Evolutionary conservation across 37 sponge, comb jelly and placozoan genomes (phyloP).

Genomic region (Cliona cf. orientalis): DNA sequence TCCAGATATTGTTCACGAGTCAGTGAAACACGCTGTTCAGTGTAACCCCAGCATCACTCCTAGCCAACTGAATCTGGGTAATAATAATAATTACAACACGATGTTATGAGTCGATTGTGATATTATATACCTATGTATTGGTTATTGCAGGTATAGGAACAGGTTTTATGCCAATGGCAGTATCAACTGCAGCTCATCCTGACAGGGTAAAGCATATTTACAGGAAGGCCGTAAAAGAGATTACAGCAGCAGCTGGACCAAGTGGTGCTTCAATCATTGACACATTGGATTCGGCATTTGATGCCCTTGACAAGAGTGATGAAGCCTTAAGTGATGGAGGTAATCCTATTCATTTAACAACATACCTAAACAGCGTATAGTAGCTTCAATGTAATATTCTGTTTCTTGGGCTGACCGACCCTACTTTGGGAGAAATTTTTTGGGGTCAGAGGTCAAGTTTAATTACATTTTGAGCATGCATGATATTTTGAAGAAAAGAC

Average conservation of each 20-base stretch:
- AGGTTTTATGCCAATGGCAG: slow-evolving; percentile 20
- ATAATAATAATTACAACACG: neutral
- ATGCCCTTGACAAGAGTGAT: neutral
- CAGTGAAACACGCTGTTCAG: slow-evolving; percentile 6
- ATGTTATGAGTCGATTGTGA: neutral
- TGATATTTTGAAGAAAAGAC: no score
- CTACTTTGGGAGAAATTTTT: no score
- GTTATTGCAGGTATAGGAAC: slow-evolving; percentile 5
- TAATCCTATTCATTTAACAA: no score
- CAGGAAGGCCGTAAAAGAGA: neutral
- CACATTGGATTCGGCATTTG: slow-evolving; percentile 1
- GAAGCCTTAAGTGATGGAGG: neutral
- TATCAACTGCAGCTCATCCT: slow-evolving; percentile 16
- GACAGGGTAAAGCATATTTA: slow-evolving; percentile 9
- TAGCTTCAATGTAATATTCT: no score
- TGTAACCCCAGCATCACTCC: slow-evolving; percentile 1
- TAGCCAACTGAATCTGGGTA: slow-evolving; percentile 7
- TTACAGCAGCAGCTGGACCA: neutral
- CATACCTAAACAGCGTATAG: no score
- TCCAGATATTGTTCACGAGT: neutral
- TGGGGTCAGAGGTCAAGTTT: no score
- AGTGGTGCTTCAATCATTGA: neutral
- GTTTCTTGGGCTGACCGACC: no score
- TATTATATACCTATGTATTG: neutral
- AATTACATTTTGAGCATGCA: no score